Evolutionary conservation across 2,113 vertebrate species (phyloP), one percentile per base, ranked within the genome.

Genomic region (Alces alces): DNA sequence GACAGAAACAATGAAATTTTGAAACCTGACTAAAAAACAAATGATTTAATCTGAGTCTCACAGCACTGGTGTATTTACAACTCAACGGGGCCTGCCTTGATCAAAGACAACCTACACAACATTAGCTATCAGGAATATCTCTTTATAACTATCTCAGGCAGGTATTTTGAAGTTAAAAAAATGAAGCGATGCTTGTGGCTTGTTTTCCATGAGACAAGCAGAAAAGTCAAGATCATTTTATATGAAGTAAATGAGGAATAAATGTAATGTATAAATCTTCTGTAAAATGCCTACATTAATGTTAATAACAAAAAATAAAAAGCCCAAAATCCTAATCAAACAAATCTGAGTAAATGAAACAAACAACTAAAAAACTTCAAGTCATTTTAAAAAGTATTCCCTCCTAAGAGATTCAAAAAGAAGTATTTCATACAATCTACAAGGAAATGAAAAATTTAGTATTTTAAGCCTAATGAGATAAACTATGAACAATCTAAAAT

Each of bases 141-240:
- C 55, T n/a, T 89, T 16, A 12, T 28, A 89, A 25, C 47, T 43
- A 80, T 82, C 55, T 57, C 6, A 80, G n/a, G 87, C 14, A 97
- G 92, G 11, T 88, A 39, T 86, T 97, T 80, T 85, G 4, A 98
- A 97, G 89, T 47, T 43, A 55, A 86, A 11, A 92, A 90, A 43
- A 95, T 36, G 0, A 91, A 36, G 80, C 28, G 91, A 90, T 4
- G 13, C 1, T n/a, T 70, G 3, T 11, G 47, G 0, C 33, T 97
- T 95, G 13, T 95, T 94, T 60, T 54, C 83, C 64, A 89, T 19
- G 88, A 95, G 79, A 88, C 9, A 61, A 43, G 3, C 61, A 79
- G 55, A 93, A 70, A 89, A 89, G 36, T 90, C 55, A 89, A 92
- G 84, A 86, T 87, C 17, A 94, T 86, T 91, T 94, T 85, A 78